Evolutionary conservation across 2,113 vertebrate species (phyloP), one percentile per base, ranked within the genome.

Genomic region (Gasterosteus nipponicus): DNA sequence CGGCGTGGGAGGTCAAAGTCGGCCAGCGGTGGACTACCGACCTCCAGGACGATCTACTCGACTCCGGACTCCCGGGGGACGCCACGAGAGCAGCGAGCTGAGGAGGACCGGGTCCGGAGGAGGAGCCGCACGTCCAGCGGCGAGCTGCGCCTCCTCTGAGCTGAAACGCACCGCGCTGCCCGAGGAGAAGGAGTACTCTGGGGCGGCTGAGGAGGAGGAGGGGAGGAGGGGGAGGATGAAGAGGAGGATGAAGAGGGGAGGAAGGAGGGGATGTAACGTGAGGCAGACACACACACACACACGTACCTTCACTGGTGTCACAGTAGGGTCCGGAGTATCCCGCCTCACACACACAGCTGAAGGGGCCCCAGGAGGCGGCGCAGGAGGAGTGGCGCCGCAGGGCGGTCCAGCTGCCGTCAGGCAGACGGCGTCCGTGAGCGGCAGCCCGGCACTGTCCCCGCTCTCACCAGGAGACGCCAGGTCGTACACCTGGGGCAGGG

Each of bases 151-250:
- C 89, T 3, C 88, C 94, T 90, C 94, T 89, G 0, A 94, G 92
- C 83, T 95, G 94, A 16, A 95, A 35, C 91, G 92, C 38, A 96
- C 88, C 70, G 93, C 72, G 46, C 96, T 96, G 80, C 93, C 90
- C 19, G 87, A 91, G 81, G 93, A 94, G 14, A 97, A 96, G 39
- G 94, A 96, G 94, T 96, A 97, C 86, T 97, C 96, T 18, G 94
- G 94, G 16, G 96, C 89, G 44, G 81, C 96, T 97, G 88, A 18
- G 39, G 11, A 5, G 44, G 44, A 46, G 16, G 44, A 46, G 44
- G 44, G 39, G 11, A 5, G 44, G 44, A 46, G 16, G 44, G 16
- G 44, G 44, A 46, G 44, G 44, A 46, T 11, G 42, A 46, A 46
- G 44, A 46, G 44, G 44, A 46, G 44, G 44, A 46, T 14, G 42